Percentiles rank a stretch among this genome's conserved stretches.
Evolutionary conservation across 2,888 invertebrate genomes (phyloP).

Genomic region (Acleris cristana): DNA sequence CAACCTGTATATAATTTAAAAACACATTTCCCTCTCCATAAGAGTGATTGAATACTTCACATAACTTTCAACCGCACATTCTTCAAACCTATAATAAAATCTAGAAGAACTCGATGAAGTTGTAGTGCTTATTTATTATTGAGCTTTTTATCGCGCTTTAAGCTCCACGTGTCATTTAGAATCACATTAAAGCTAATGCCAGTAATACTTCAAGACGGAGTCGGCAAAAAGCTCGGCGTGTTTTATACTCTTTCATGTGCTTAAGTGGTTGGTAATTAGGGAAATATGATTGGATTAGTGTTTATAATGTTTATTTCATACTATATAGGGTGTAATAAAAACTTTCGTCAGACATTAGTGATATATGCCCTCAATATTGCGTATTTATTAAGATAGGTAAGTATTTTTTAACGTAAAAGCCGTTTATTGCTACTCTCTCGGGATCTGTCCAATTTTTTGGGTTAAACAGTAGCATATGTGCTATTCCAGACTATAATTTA

Average conservation of each 20-base stretch:
- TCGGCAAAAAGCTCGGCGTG: slow-evolving; percentile 25
- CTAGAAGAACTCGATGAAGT: slow-evolving; percentile 18
- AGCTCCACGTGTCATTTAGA: slow-evolving; percentile 30
- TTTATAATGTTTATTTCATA: neutral
- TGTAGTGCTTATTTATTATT: slow-evolving; percentile 34
- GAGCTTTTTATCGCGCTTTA: slow-evolving; percentile 27
- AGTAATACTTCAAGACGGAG: slow-evolving; percentile 31
- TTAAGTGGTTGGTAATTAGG: slow-evolving; percentile 27
- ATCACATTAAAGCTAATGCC: slow-evolving; percentile 36
- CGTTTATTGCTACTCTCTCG: too few relatives aligned
- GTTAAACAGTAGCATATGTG: too few relatives aligned
- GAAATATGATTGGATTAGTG: slow-evolving; percentile 10
- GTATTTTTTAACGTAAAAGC: too few relatives aligned
- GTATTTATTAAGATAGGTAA: too few relatives aligned
- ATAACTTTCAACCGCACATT: neutral
- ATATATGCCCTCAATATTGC: too few relatives aligned
- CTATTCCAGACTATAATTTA: too few relatives aligned
- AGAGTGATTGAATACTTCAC: neutral
- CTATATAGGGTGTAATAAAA: too few relatives aligned
- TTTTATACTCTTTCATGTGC: slow-evolving; percentile 14
- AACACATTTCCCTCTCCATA: neutral
- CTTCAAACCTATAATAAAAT: slow-evolving; percentile 7
- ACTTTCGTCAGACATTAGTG: too few relatives aligned
- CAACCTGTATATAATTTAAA: too few relatives aligned
- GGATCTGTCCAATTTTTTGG: too few relatives aligned